These are phyloP conservation scores for Peromyscus eremicus DNA, from an alignment of 2,797 vertebrate species.

Conservation along the genomic window DNA sequence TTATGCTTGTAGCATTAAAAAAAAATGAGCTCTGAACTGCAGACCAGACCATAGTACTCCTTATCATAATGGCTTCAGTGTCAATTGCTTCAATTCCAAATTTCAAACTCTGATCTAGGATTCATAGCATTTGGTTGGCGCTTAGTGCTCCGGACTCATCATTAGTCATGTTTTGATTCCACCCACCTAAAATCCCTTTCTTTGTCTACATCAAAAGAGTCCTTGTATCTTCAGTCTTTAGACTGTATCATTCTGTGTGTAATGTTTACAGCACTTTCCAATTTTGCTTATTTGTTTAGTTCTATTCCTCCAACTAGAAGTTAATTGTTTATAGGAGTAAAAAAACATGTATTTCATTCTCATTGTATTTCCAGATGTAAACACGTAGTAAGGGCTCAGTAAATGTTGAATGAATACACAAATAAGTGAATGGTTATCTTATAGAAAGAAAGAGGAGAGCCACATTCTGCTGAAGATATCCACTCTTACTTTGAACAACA, in stretches of 20 bases:
- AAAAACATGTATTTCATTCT: background rate
- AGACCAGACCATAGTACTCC: background rate
- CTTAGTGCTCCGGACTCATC: background rate
- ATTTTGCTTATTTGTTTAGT: background rate
- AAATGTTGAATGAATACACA: background rate
- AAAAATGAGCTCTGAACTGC: background rate
- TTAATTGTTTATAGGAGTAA: background rate
- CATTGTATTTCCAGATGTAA: background rate
- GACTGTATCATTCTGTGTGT: background rate
- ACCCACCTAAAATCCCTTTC: background rate
- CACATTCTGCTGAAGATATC: background rate
- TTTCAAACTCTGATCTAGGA: background rate
- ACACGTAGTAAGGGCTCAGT: background rate
- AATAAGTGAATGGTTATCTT: background rate
- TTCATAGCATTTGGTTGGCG: background rate
- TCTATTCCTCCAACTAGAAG: background rate
- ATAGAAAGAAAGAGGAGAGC: background rate
- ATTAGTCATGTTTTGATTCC: background rate
- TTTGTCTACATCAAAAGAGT: background rate
- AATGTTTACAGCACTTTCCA: background rate
- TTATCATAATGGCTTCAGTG: background rate
- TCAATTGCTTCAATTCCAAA: background rate
- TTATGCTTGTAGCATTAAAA: background rate
- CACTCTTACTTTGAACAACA: background rate
- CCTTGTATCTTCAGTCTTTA: background rate